Evolutionary conservation across 2,113 vertebrate species (phyloP).

Genomic region (Hydropotes inermis): DNA sequence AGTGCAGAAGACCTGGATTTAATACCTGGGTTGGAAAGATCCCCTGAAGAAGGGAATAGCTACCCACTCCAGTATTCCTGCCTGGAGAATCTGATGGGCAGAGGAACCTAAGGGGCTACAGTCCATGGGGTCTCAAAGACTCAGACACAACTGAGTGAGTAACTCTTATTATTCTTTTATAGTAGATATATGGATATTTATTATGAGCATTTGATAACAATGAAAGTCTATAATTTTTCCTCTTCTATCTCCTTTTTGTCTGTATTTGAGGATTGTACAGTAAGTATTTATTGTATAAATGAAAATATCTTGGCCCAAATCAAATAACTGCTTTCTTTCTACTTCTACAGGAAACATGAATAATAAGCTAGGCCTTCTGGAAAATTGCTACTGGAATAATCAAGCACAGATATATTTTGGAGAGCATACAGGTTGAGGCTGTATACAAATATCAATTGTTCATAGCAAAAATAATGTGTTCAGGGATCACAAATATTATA

Average conservation of each 20-base stretch:
- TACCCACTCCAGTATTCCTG: not conserved
- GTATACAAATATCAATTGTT: not conserved
- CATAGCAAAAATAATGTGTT: not conserved
- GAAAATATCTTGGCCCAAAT: not conserved
- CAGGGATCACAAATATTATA: not conserved
- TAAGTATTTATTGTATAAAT: not conserved
- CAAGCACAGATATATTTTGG: not conserved
- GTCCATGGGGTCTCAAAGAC: not conserved
- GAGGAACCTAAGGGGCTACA: not conserved
- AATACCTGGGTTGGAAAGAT: not conserved
- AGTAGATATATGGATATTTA: not conserved
- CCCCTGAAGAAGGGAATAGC: not conserved
- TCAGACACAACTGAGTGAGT: not conserved
- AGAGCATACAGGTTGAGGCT: not conserved
- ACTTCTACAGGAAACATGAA: not conserved
- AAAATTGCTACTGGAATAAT: not conserved
- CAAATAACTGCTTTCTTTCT: not conserved
- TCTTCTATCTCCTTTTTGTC: not conserved
- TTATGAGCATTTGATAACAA: not conserved
- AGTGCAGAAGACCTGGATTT: not conserved
- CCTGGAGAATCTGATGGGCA: not conserved
- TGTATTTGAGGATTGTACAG: not conserved
- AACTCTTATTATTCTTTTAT: not conserved
- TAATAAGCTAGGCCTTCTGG: not conserved
- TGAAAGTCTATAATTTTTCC: not conserved